Base-by-base conservation (phyloP, 2,888 invertebrate species). In the Metopia argyrocephala region DNA sequence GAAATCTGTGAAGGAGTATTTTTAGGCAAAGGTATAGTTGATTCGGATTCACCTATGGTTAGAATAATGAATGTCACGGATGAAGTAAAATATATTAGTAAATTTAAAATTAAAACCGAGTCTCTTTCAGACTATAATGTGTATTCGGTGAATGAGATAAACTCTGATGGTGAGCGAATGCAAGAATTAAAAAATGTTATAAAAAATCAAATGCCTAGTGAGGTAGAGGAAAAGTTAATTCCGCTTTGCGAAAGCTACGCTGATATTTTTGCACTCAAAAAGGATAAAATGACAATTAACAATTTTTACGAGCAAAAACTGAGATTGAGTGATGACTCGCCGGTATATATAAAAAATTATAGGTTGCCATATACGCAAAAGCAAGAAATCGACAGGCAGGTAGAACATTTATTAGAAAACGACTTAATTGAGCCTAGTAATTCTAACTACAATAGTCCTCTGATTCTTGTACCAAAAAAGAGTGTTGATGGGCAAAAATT, bases 211-310 rank as follows among this genome's bases (percentile, higher is more conserved):
- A 71, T 71, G 52, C 57, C 65, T 12, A 50, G 7, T 4, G 28
- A 75, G 9, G 50, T 66, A 5, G 23, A 38, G 25, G 20, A n/a
- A 15, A 20, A 68, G 15, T 20, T 64, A 23, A 27, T 76, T 2
- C 21, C 54, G n/a, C 20, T 76, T 52, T 76, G 76, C 54, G 18
- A 57, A 18, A 4, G 62, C 20, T 79, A 56, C 15, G 28, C 74
- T 2, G 68, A 74, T 27, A 56, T 75, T 23, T 74, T 79, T 21
- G 48, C 68, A 1, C 20, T 75, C 12, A 45, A 68, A 23, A 46
- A 59, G 18, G 75, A 75, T 18, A 66, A 68, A 25, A 64, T 69
- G 52, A 62, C 56, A 20, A n/a, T 56, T 3, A 76, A 76, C n/a
- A 76, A 69, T 12, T 76, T 69, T 25, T 68, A 68, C 27, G 18